phyloP scores from a whole-genome alignment of 2,888 invertebrate species.

The Artemia sinica region DNA sequence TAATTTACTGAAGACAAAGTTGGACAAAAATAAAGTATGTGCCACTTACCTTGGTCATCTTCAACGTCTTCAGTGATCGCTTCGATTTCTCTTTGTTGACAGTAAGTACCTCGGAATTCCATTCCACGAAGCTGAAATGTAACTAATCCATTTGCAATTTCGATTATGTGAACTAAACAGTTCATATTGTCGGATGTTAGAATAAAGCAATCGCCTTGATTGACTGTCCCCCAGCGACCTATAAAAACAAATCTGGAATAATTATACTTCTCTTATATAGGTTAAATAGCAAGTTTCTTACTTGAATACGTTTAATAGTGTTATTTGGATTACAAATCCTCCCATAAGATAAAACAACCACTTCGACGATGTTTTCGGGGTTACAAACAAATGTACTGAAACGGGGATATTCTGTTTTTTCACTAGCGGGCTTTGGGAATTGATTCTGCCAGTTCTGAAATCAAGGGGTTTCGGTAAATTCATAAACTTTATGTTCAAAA shows the following conservation, averaged over 20 bases:
- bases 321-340: no score
- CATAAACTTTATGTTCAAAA: no score
- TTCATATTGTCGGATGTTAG: constrained; percentile 95
- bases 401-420: no score
- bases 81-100: constrained; percentile 95
- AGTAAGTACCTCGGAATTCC: constrained; percentile 96
- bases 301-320: no score
- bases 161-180: constrained; percentile 91
- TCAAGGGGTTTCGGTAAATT: no score
- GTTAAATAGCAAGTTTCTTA: no score
- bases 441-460: no score
- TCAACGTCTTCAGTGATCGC: constrained; percentile 95
- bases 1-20: not conserved
- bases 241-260: constrained; percentile 13
- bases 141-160: constrained; percentile 90
- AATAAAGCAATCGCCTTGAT: constrained; percentile 94
- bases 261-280: no score
- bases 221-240: constrained; percentile 83
- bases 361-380: no score
- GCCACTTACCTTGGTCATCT: constrained; percentile 60
- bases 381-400: no score
- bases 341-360: no score
- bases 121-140: constrained; percentile 94
- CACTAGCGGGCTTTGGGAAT: no score
- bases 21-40: not conserved